These are phyloP conservation scores for Clarias magur DNA, from an alignment of 2,113 vertebrate species.

Conservation along the genomic window DNA sequence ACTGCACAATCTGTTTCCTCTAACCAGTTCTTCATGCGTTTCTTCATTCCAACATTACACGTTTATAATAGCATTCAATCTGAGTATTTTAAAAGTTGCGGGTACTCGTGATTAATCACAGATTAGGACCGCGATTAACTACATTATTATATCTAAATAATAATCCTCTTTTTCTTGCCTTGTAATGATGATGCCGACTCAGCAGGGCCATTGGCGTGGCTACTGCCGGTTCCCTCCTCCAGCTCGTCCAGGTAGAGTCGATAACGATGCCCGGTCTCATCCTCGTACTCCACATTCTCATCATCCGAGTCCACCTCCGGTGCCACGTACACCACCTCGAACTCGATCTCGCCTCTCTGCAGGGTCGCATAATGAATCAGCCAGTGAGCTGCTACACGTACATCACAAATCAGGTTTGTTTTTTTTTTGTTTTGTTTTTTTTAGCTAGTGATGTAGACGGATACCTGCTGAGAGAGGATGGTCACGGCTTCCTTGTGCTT, in stretches of 20 bases:
- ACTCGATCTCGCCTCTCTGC: slow-evolving; percentile 95
- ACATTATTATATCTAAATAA: background rate
- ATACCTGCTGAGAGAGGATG: slow-evolving; percentile 96
- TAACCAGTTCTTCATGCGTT: no score
- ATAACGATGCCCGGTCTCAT: slow-evolving; percentile 94
- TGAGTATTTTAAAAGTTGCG: no score
- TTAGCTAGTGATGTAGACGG: background rate
- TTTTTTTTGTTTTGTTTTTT: no score
- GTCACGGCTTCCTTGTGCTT: slow-evolving; percentile 99
- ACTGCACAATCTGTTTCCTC: no score
- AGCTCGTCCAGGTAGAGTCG: slow-evolving; percentile 94
- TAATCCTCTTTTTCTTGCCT: slow-evolving; percentile 5
- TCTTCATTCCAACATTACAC: no score
- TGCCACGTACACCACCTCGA: slow-evolving; percentile 98
- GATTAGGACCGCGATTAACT: no score
- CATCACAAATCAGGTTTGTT: background rate
- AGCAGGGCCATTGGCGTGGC: slow-evolving; percentile 70
- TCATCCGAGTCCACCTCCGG: slow-evolving; percentile 98
- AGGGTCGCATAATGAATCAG: slow-evolving; percentile 25
- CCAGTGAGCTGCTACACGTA: background rate
- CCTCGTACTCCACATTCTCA: slow-evolving; percentile 98
- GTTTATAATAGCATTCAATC: no score
- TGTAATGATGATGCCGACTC: slow-evolving; percentile 69
- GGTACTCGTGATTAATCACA: no score
- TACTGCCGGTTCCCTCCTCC: slow-evolving; percentile 74